These are phyloP conservation scores for Corythucha ciliata DNA, from an alignment of 2,888 invertebrate species.

Conservation along the genomic window DNA sequence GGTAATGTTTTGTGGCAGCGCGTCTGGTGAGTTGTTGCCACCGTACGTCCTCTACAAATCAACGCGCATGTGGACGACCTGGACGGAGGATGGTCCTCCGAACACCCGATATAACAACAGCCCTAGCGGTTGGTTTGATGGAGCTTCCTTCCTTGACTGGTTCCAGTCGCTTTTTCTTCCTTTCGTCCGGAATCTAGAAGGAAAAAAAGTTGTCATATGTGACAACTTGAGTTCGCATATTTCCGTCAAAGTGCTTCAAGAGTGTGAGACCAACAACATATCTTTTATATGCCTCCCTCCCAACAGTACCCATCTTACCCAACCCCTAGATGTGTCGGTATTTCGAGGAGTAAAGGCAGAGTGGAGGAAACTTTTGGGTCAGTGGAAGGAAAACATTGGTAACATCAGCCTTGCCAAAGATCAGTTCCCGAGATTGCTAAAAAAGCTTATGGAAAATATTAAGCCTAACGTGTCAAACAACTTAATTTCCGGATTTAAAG, in stretches of 20 bases:
- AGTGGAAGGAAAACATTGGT: conserved; percentile 25
- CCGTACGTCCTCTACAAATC: conserved; percentile 43
- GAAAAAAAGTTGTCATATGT: conserved; percentile 36
- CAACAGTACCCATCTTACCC: conserved; percentile 31
- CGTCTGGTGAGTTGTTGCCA: conserved; percentile 40
- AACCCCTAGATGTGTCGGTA: conserved; percentile 33
- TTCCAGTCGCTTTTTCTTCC: conserved; percentile 34
- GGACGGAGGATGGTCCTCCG: conserved; percentile 41
- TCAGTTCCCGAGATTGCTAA: conserved; percentile 14
- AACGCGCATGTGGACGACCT: conserved; percentile 39
- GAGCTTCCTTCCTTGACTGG: conserved; percentile 38
- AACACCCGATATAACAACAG: conserved; percentile 40
- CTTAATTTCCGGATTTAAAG: conserved; percentile 10
- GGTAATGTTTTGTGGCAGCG: conserved; percentile 41
- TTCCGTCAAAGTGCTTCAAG: conserved; percentile 31
- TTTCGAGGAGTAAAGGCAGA: conserved; percentile 26
- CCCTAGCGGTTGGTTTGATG: conserved; percentile 41
- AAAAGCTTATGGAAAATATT: conserved; percentile 8
- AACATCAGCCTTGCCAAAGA: conserved; percentile 5
- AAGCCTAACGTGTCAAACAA: conserved; percentile 3
- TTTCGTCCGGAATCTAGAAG: conserved; percentile 26
- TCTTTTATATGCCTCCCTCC: conserved; percentile 35
- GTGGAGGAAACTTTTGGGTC: conserved; percentile 29
- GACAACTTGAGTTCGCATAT: conserved; percentile 37
- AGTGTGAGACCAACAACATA: conserved; percentile 36